phyloP scores from a whole-genome alignment of 1,140 invertebrate species.

The Zelostemma sp. region DNA sequence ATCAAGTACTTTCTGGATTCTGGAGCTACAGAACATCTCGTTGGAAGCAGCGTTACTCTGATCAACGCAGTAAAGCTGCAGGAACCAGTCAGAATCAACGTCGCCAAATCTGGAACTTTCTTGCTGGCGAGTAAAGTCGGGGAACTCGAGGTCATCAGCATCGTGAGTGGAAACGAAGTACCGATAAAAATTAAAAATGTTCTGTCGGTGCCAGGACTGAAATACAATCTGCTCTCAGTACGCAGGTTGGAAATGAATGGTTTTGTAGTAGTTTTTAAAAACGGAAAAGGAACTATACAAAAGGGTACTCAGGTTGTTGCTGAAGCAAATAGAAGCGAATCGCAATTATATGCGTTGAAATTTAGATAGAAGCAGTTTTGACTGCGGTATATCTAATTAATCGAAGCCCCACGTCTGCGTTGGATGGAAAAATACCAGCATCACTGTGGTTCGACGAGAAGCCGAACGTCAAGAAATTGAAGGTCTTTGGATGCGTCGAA shows the following conservation, averaged over 20 bases:
- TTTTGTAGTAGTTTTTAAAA: slow-evolving; percentile 20
- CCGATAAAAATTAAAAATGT: slow-evolving; percentile 31
- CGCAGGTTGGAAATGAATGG: slow-evolving; percentile 22
- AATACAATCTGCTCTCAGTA: slow-evolving; percentile 38
- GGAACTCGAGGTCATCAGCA: slow-evolving; percentile 25
- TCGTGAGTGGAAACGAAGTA: slow-evolving; percentile 19
- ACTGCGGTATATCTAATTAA: background rate
- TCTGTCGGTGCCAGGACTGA: slow-evolving; percentile 14
- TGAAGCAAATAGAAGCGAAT: slow-evolving; percentile 12
- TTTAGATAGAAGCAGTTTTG: background rate
- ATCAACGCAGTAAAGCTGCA: slow-evolving; percentile 22
- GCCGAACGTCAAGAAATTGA: slow-evolving; percentile 22
- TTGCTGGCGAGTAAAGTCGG: slow-evolving; percentile 21
- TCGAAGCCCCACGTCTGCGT: slow-evolving; percentile 20
- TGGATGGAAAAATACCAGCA: slow-evolving; percentile 26
- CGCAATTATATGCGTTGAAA: slow-evolving; percentile 9
- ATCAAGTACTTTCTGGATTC: slow-evolving; percentile 31
- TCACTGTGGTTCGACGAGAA: slow-evolving; percentile 24
- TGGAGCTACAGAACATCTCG: slow-evolving; percentile 29
- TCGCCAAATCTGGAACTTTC: slow-evolving; percentile 26
- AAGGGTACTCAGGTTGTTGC: slow-evolving; percentile 9
- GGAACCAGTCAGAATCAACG: slow-evolving; percentile 25
- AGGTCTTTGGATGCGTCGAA: slow-evolving; percentile 23
- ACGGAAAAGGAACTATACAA: slow-evolving; percentile 20
- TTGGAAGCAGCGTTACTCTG: slow-evolving; percentile 8